These are phyloP conservation scores for Caenorhabditis angaria DNA, from an alignment of 2,888 invertebrate species.

Conservation along the genomic window DNA sequence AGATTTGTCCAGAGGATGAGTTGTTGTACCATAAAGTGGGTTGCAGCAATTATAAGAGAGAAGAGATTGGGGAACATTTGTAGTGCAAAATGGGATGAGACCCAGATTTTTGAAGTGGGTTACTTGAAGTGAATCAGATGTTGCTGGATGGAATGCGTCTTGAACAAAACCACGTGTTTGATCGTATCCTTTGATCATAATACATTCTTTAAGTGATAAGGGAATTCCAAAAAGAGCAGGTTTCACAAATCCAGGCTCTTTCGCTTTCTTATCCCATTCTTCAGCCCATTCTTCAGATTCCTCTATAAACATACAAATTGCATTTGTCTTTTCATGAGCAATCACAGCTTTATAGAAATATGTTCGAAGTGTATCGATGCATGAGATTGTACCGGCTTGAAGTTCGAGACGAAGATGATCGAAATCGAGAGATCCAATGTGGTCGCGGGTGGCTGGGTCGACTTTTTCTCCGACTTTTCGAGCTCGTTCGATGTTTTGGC, in stretches of 20 bases:
- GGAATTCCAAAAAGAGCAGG: slow-evolving; percentile 67
- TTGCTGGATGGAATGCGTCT: slow-evolving; percentile 56
- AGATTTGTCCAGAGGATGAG: slow-evolving; percentile 36
- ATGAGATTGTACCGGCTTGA: slow-evolving; percentile 43
- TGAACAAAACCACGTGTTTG: slow-evolving; percentile 70
- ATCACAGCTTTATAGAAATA: slow-evolving; percentile 53
- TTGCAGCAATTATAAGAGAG: slow-evolving; percentile 71
- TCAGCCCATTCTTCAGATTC: slow-evolving; percentile 61
- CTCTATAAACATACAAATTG: slow-evolving; percentile 57
- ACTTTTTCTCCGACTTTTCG: slow-evolving; percentile 25
- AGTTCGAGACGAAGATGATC: slow-evolving; percentile 48
- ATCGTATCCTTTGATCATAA: slow-evolving; percentile 64
- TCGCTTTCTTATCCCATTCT: slow-evolving; percentile 54
- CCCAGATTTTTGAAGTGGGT: slow-evolving; percentile 69
- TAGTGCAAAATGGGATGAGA: slow-evolving; percentile 75
- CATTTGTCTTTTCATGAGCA: slow-evolving; percentile 64
- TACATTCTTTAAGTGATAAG: slow-evolving; percentile 65
- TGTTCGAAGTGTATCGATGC: slow-evolving; percentile 53
- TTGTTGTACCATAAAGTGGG: slow-evolving; percentile 72
- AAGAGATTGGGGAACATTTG: slow-evolving; percentile 73
- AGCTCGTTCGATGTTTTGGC: slow-evolving; percentile 44
- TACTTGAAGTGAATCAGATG: slow-evolving; percentile 53
- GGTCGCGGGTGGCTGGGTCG: slow-evolving; percentile 33
- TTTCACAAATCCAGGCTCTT: slow-evolving; percentile 47
- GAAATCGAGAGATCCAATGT: slow-evolving; percentile 49